These are phyloP conservation scores for Noctua janthe DNA, from an alignment of 2,888 invertebrate genomes.

Conservation along the genomic window DNA sequence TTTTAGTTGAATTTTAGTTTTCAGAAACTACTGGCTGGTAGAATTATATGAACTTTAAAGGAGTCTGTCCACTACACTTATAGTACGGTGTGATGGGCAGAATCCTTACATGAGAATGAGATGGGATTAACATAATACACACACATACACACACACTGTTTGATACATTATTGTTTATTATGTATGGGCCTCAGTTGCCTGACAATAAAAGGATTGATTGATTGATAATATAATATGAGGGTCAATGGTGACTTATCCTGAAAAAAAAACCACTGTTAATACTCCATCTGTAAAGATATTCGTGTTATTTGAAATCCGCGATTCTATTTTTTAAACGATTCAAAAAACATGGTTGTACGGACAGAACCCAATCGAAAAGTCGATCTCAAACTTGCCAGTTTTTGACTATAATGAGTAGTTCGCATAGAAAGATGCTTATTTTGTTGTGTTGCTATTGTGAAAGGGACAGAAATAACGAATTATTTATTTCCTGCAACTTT, in stretches of 20 bases:
- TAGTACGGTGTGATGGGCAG: too few species aligned
- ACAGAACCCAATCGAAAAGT: conserved; percentile 5
- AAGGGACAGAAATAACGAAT: conserved; percentile 26
- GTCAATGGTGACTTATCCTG: not conserved
- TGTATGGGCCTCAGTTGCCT: too few species aligned
- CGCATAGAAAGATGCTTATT: conserved; percentile 36
- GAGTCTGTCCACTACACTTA: too few species aligned
- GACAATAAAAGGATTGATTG: too few species aligned
- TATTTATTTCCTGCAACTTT: conserved; percentile 30
- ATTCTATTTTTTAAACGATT: not conserved
- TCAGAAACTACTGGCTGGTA: not conserved
- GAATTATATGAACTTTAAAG: not conserved
- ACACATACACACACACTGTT: too few species aligned
- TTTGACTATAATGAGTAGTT: conserved; percentile 52
- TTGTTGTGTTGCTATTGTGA: conserved; percentile 30
- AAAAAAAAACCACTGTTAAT: not conserved
- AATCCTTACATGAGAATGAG: not conserved
- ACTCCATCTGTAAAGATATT: not conserved
- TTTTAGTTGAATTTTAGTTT: conserved; percentile 14
- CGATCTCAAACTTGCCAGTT: conserved; percentile 18
- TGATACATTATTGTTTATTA: too few species aligned
- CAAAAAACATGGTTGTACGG: not conserved
- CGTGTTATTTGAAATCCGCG: not conserved
- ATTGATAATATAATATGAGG: not conserved
- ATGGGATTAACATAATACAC: not conserved